phyloP scores from a whole-genome alignment of 1,140 invertebrate species.

The Tetramorium alpestre region DNA sequence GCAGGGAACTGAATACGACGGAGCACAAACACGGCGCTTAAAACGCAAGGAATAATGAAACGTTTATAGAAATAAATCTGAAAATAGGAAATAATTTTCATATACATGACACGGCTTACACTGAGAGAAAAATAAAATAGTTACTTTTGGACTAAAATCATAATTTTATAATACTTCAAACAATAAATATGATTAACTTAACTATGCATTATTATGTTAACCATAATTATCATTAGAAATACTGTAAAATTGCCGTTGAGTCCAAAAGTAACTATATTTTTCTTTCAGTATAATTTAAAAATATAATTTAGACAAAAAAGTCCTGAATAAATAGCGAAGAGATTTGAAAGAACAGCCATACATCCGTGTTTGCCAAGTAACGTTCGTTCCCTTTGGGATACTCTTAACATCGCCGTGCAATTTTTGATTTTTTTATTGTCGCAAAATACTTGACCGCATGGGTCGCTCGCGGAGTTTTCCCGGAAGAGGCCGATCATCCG shows the following conservation, averaged over 20 bases:
- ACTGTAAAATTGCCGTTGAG: too few species aligned
- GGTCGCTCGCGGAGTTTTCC: constrained; percentile 60
- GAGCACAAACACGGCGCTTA: too few species aligned
- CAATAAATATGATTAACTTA: too few species aligned
- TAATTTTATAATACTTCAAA: too few species aligned
- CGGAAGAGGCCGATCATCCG: constrained; percentile 75
- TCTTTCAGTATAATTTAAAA: neutral
- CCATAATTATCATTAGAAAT: too few species aligned
- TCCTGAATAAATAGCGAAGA: neutral
- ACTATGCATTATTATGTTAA: too few species aligned
- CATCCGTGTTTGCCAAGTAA: constrained; percentile 1
- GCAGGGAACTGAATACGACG: neutral
- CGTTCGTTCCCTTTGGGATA: constrained; percentile 4
- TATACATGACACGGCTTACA: neutral
- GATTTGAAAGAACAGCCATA: neutral
- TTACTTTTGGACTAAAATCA: too few species aligned
- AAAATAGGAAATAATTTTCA: neutral
- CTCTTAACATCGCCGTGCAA: constrained; percentile 24
- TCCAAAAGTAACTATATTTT: too few species aligned
- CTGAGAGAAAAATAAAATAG: too few species aligned
- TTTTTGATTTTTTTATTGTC: constrained; percentile 52
- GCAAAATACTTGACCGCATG: constrained; percentile 32
- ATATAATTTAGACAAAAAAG: neutral
- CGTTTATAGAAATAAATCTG: neutral
- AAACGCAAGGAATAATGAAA: neutral